Evolutionary conservation across 1,140 invertebrate genomes (phyloP).

Genomic region (Zelostemma sp.): DNA sequence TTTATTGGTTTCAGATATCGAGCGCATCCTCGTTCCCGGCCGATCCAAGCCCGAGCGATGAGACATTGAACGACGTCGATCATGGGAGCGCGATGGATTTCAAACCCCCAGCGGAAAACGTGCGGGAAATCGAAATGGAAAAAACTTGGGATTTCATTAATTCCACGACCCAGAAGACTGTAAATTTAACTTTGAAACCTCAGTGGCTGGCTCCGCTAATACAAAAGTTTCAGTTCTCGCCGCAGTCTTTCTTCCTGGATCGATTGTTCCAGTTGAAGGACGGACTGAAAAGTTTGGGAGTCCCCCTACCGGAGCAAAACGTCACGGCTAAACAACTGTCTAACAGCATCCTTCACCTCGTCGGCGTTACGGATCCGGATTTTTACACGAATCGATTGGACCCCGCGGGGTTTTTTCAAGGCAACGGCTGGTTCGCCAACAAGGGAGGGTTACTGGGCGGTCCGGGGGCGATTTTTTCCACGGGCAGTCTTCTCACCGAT

Average conservation of each 20-base stretch:
- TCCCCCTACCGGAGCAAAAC: constrained; percentile 14
- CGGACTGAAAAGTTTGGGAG: constrained; percentile 29
- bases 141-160: too few species aligned
- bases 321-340: constrained; percentile 47
- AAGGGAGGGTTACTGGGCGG: constrained; percentile 61
- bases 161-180: too few species aligned
- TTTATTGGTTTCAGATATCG: constrained; percentile 22
- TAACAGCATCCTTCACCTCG: constrained; percentile 40
- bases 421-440: constrained; percentile 63
- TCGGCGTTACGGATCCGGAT: constrained; percentile 47
- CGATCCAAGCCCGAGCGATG: constrained; percentile 1
- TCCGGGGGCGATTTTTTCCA: constrained; percentile 59
- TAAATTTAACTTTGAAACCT: too few species aligned
- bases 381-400: constrained; percentile 54
- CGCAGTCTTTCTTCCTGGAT: constrained; percentile 50
- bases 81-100: background rate
- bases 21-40: constrained; percentile 9
- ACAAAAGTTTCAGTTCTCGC: constrained; percentile 52
- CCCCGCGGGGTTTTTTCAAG: constrained; percentile 56
- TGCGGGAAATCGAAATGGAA: background rate
- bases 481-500: constrained; percentile 60
- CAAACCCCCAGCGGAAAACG: background rate
- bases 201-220: constrained; percentile 39
- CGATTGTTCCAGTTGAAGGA: constrained; percentile 41
- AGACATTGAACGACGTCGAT: constrained; percentile 36